Conservation (phyloP, 2,113 vertebrate genomes). For the Bagarius yarrelli region DNA sequence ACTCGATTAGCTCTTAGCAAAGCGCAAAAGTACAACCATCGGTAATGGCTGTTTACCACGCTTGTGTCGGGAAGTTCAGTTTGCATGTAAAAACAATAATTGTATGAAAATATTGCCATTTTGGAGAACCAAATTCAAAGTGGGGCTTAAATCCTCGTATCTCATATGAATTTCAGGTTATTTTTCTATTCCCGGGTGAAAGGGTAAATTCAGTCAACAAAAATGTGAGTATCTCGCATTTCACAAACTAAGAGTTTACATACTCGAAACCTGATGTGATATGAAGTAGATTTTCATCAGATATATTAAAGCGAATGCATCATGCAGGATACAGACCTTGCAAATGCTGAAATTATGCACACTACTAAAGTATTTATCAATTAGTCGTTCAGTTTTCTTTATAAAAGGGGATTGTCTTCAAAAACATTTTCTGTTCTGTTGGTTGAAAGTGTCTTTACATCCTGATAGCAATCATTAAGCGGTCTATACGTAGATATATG, state of each 20-base stretch:
- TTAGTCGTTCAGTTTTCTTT: too few relatives aligned
- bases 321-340: neutral
- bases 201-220: neutral
- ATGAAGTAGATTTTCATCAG: conserved; percentile 1
- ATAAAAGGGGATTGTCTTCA: too few relatives aligned
- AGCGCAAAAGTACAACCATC: neutral
- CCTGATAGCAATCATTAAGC: too few relatives aligned
- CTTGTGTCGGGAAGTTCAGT: neutral
- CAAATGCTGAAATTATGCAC: neutral
- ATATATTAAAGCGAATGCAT: neutral
- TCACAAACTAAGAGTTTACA: neutral
- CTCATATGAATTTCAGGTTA: neutral
- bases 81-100: neutral
- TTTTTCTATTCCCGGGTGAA: neutral
- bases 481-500: too few relatives aligned
- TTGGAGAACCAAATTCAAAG: neutral
- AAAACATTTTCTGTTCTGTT: too few relatives aligned
- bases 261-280: neutral
- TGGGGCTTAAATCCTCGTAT: neutral
- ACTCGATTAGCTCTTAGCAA: conserved; percentile 10
- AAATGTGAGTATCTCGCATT: neutral
- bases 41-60: neutral
- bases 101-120: neutral
- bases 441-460: too few relatives aligned
- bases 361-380: neutral